Evolutionary conservation across 53 echinoderm and acorn worm species (phyloP).

Genomic region (Hippasteria phrygiana): DNA sequence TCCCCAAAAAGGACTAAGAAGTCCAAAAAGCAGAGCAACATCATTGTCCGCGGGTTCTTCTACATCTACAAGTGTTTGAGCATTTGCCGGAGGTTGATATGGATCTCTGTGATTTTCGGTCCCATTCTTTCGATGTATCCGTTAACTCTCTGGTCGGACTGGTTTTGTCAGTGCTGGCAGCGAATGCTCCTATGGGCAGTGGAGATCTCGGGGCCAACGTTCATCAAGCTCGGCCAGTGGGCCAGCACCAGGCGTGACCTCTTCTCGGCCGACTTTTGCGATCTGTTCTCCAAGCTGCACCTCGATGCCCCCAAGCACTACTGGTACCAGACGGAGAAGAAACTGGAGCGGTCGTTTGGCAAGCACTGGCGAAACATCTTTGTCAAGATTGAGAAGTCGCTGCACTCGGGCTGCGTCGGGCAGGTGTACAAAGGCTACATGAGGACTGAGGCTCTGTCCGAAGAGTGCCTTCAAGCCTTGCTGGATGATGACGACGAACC

Average conservation of each 20-base stretch:
- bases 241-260: conserved; percentile 94
- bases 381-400: conserved; percentile 73
- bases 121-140: conserved; percentile 75
- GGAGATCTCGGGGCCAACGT: conserved; percentile 92
- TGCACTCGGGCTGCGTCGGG: conserved; percentile 95
- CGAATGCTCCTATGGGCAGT: conserved; percentile 71
- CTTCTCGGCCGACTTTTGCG: conserved; percentile 86
- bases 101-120: conserved; percentile 62
- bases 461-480: conserved; percentile 40
- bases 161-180: conserved; percentile 64
- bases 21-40: conserved; percentile 27
- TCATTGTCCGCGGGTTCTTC: conserved; percentile 28
- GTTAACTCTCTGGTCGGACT: conserved; percentile 40
- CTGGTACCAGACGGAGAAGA: conserved; percentile 81
- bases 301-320: conserved; percentile 87
- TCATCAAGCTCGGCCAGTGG: conserved; percentile 98
- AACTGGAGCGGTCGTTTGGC: conserved; percentile 85
- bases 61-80: conserved; percentile 58
- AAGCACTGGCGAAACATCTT: conserved; percentile 83
- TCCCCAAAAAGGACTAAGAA: conserved; percentile 47
- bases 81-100: conserved; percentile 55
- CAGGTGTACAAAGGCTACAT: conserved; percentile 95
- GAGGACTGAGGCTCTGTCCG: conserved; percentile 64
- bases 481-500: conserved; percentile 62
- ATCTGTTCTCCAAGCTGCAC: conserved; percentile 86